These are phyloP conservation scores for Strix aluco DNA, from an alignment of 2,113 vertebrate genomes.

Conservation along the genomic window DNA sequence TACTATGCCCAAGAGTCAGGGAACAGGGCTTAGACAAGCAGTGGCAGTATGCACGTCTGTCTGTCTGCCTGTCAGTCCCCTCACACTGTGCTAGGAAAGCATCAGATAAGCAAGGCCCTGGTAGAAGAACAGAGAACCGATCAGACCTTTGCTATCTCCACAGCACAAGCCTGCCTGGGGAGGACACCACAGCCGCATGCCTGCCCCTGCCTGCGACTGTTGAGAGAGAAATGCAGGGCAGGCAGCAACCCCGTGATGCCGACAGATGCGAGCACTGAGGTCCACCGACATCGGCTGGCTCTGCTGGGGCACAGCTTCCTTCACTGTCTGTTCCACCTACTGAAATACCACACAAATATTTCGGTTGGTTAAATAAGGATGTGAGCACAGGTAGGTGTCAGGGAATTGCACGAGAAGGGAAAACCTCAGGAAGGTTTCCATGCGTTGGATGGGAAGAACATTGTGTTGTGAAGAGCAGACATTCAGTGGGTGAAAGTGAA, in stretches of 20 bases:
- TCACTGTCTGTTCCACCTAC: not conserved
- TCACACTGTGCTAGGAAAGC: not conserved
- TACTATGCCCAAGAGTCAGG: not conserved
- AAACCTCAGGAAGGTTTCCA: not conserved
- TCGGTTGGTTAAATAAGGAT: not conserved
- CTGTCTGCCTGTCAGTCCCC: not conserved
- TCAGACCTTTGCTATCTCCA: not conserved
- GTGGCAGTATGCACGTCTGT: too few species aligned
- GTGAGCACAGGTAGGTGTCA: not conserved
- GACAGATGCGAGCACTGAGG: not conserved
- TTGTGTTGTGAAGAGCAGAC: not conserved
- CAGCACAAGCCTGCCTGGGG: not conserved
- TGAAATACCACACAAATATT: not conserved
- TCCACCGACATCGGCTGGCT: not conserved
- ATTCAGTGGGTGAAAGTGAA: not conserved
- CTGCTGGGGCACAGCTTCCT: not conserved
- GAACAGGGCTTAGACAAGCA: not conserved
- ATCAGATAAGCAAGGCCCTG: not conserved
- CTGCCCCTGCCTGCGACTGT: accelerated
- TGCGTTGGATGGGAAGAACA: not conserved
- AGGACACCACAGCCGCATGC: not conserved
- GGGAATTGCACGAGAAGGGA: not conserved
- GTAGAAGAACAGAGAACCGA: not conserved
- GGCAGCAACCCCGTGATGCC: not conserved
- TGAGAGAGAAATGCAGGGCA: not conserved